phyloP scores from a whole-genome alignment of 1,140 invertebrate species.

The Drosophila kepulauana region DNA sequence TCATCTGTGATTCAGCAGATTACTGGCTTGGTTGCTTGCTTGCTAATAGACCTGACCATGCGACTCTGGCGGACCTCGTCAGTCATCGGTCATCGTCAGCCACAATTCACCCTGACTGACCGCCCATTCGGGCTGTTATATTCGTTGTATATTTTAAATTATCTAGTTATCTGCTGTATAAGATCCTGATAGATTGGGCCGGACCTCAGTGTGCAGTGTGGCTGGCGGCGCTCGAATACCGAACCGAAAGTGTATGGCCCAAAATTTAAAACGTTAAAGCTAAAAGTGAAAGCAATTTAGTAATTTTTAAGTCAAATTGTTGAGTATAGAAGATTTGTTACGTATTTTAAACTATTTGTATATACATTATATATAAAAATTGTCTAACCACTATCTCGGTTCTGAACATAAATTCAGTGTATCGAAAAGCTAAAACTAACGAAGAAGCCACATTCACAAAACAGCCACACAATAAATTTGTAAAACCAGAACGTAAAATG shows the following conservation, averaged over 20 bases:
- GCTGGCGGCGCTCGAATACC: constrained; percentile 50
- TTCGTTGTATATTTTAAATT: constrained; percentile 63
- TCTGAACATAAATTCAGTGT: constrained; percentile 62
- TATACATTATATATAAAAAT: constrained; percentile 71
- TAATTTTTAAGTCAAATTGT: constrained; percentile 77
- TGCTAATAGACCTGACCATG: not conserved
- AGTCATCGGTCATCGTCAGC: constrained; percentile 41
- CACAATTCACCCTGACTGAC: constrained; percentile 57
- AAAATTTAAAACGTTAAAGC: constrained; percentile 66
- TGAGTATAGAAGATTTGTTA: constrained; percentile 71
- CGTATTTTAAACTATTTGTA: constrained; percentile 66
- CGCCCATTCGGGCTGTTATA: constrained; percentile 38
- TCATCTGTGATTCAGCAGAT: constrained; percentile 63
- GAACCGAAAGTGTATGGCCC: constrained; percentile 44
- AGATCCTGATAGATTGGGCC: constrained; percentile 28
- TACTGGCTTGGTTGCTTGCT: constrained; percentile 25
- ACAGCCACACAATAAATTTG: constrained; percentile 44
- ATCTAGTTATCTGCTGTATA: constrained; percentile 58
- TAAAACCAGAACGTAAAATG: constrained; percentile 20
- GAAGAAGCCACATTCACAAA: constrained; percentile 23
- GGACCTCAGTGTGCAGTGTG: constrained; percentile 60
- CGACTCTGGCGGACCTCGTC: constrained; percentile 17
- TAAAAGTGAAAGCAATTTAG: constrained; percentile 63
- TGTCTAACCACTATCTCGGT: constrained; percentile 16
- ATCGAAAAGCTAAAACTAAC: constrained; percentile 42